Conservation (phyloP, 2,888 invertebrate genomes). For the Laspeyria flexula region DNA sequence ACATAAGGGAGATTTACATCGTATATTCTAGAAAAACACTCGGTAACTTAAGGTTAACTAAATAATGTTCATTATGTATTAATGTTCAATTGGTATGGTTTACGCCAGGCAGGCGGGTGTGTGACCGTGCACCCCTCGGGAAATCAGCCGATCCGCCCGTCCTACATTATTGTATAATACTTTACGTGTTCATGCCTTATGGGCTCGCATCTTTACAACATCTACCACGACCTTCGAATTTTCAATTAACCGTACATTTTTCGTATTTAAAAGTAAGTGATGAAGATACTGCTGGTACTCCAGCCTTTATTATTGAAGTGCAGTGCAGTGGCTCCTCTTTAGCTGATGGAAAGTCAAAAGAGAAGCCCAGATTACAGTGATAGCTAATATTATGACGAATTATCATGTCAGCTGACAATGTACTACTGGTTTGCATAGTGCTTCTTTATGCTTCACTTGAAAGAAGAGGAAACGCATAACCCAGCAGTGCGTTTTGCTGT, state of each 20-base stretch:
- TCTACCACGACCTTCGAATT: background rate
- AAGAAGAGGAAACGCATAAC: no score
- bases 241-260: background rate
- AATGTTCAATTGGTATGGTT: conserved; percentile 69
- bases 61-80: conserved; percentile 69
- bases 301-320: no score
- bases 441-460: no score
- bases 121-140: conserved; percentile 58
- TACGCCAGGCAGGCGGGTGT: conserved; percentile 50
- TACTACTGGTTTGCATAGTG: no score
- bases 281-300: no score
- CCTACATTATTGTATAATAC: conserved; percentile 40
- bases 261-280: no score
- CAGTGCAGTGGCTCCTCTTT: no score
- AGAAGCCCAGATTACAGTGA: no score
- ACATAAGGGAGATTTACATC: conserved; percentile 1
- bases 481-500: no score
- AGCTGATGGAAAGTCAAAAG: no score
- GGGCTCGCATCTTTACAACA: conserved; percentile 1
- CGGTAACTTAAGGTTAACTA: conserved; percentile 38
- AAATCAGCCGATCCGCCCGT: conserved; percentile 56
- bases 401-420: no score
- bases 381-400: no score
- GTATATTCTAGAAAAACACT: conserved; percentile 11
- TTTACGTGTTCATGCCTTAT: conserved; percentile 38